These are phyloP conservation scores for Tachina grossa DNA, from an alignment of 2,888 invertebrate genomes.

Conservation along the genomic window DNA sequence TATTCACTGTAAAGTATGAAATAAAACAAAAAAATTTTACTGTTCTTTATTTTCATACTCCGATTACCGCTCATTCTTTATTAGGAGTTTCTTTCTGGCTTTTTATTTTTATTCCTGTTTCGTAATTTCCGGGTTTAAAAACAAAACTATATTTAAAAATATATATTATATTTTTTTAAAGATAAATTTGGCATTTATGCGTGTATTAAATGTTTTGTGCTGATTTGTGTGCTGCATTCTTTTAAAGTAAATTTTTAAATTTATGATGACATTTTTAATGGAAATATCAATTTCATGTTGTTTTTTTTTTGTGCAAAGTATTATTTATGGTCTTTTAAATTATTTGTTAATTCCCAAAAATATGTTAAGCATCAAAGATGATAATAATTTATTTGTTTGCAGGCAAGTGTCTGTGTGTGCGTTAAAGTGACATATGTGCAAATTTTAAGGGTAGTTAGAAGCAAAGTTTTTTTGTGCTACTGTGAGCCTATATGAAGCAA, in stretches of 20 bases:
- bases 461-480: no score
- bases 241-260: background rate
- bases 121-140: background rate
- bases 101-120: background rate
- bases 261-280: conserved; percentile 11
- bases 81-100: background rate
- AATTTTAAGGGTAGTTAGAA: no score
- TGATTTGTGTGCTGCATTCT: background rate
- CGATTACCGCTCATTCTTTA: background rate
- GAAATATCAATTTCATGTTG: background rate
- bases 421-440: background rate
- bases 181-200: background rate
- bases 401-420: background rate
- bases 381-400: background rate
- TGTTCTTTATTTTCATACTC: no score
- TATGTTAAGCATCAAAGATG: background rate
- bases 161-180: background rate
- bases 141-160: background rate
- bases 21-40: no score
- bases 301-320: background rate
- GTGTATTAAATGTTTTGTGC: background rate
- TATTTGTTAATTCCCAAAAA: background rate
- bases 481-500: background rate
- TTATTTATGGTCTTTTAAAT: conserved; percentile 7
- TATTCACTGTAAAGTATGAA: no score